A percentile compares a stretch with the other conserved stretches of the same genome.
phyloP scores from a whole-genome alignment of 1,140 invertebrate genomes.

The Epicauta chinensis region DNA sequence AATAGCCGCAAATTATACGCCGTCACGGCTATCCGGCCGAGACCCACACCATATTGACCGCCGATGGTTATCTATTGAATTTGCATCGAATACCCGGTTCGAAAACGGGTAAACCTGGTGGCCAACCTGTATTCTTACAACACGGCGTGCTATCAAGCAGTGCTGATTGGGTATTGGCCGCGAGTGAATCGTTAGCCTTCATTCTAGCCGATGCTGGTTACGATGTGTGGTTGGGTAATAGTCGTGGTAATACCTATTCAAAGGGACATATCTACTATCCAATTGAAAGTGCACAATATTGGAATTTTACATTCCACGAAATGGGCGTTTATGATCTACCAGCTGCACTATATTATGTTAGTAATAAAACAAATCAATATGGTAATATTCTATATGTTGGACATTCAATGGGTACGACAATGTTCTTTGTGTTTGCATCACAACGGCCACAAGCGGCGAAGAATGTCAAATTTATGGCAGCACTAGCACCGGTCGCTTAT shows the following conservation, averaged over 20 bases:
- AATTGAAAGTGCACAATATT: conserved; percentile 52
- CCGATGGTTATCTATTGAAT: conserved; percentile 67
- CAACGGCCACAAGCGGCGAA: conserved; percentile 50
- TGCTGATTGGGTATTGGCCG: conserved; percentile 66
- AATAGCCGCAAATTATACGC: conserved; percentile 54
- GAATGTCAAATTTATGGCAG: conserved; percentile 51
- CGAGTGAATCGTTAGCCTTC: conserved; percentile 50
- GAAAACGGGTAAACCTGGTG: conserved; percentile 29
- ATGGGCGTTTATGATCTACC: conserved; percentile 65
- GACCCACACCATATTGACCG: conserved; percentile 56
- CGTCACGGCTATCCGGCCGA: conserved; percentile 61
- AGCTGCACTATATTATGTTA: conserved; percentile 57
- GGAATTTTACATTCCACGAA: conserved; percentile 59
- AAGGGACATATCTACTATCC: conserved; percentile 43
- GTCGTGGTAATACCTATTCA: conserved; percentile 59
- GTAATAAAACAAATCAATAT: conserved; percentile 28
- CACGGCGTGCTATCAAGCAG: conserved; percentile 73
- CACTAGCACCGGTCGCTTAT: conserved; percentile 69
- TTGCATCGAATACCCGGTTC: conserved; percentile 63
- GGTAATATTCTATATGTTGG: conserved; percentile 58
- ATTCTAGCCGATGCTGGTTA: conserved; percentile 64
- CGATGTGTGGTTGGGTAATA: conserved; percentile 73
- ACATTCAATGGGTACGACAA: conserved; percentile 57
- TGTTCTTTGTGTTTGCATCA: conserved; percentile 49
- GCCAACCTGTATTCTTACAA: conserved; percentile 46